Conservation (phyloP, 2,888 invertebrate species). For the Eucriotettix oculatus region DNA sequence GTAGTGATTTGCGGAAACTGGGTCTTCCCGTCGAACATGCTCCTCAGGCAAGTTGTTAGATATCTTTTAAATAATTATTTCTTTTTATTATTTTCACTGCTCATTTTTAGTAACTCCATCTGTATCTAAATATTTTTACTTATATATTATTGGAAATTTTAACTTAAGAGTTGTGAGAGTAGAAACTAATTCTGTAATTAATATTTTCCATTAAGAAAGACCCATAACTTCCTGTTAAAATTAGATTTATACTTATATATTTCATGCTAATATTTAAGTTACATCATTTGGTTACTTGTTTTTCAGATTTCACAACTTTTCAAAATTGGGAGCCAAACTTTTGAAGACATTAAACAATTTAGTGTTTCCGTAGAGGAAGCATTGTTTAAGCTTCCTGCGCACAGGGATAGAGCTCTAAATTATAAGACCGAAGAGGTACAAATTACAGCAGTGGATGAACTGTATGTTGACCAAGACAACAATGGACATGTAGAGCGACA, state of each 20-base stretch:
- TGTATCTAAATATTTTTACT: too few species aligned
- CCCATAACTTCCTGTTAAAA: too few species aligned
- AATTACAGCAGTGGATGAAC: constrained; percentile 81
- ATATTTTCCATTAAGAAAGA: too few species aligned
- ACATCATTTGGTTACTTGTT: neutral
- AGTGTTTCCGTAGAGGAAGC: constrained; percentile 85
- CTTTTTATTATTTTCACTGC: too few species aligned
- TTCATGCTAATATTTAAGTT: too few species aligned
- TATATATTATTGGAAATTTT: too few species aligned
- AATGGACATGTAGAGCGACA: constrained; percentile 75
- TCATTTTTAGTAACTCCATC: too few species aligned
- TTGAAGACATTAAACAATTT: constrained; percentile 83
- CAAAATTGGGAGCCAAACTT: constrained; percentile 82
- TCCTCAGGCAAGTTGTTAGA: constrained; percentile 47
- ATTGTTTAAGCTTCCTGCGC: constrained; percentile 67
- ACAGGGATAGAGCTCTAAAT: constrained; percentile 72
- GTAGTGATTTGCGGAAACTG: constrained; percentile 79
- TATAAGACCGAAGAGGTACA: constrained; percentile 96
- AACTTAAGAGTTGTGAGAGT: too few species aligned
- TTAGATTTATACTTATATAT: too few species aligned
- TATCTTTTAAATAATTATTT: too few species aligned
- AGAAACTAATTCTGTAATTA: too few species aligned
- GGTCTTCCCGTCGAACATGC: constrained; percentile 95
- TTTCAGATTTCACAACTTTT: constrained; percentile 76
- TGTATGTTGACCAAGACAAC: constrained; percentile 74